Evolutionary conservation across 2,888 invertebrate genomes (phyloP).

Genomic region (Cheilosia soror): DNA sequence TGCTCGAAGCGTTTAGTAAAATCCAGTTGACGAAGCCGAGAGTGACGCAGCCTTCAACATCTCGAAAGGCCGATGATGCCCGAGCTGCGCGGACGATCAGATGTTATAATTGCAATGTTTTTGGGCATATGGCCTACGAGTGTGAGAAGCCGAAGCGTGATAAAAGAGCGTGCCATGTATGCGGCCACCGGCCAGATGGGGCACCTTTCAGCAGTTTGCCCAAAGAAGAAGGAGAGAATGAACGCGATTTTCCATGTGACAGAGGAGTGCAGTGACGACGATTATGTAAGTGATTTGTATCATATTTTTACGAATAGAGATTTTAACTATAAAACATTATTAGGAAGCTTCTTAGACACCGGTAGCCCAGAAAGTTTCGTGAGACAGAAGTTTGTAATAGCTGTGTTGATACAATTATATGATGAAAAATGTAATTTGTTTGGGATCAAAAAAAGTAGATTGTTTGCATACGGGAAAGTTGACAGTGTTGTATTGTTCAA

Average conservation of each 20-base stretch:
- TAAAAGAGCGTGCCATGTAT: constrained; percentile 50
- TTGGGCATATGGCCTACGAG: constrained; percentile 56
- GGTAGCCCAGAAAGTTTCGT: constrained; percentile 64
- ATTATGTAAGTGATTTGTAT: constrained; percentile 50
- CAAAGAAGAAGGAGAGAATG: constrained; percentile 25
- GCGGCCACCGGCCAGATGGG: constrained; percentile 56
- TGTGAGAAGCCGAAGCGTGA: constrained; percentile 65
- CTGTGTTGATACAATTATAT: constrained; percentile 15
- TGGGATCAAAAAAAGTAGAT: constrained; percentile 50
- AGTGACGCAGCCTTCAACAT: neutral
- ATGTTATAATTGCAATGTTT: constrained; percentile 61
- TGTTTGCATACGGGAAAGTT: constrained; percentile 17
- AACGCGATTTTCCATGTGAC: constrained; percentile 16
- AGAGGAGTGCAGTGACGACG: constrained; percentile 25
- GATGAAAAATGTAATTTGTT: constrained; percentile 20
- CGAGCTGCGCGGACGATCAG: neutral
- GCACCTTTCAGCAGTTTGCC: constrained; percentile 56
- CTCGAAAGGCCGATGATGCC: neutral
- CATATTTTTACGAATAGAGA: neutral
- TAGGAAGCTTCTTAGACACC: constrained; percentile 68
- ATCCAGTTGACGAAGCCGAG: constrained; percentile 19
- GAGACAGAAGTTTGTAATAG: constrained; percentile 24
- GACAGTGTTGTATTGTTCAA: constrained; percentile 8
- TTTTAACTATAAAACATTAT: constrained; percentile 54
- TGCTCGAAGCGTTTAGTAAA: constrained; percentile 38